Conservation (phyloP, 2,113 vertebrate species). For the Nerophis lumbriciformis region DNA sequence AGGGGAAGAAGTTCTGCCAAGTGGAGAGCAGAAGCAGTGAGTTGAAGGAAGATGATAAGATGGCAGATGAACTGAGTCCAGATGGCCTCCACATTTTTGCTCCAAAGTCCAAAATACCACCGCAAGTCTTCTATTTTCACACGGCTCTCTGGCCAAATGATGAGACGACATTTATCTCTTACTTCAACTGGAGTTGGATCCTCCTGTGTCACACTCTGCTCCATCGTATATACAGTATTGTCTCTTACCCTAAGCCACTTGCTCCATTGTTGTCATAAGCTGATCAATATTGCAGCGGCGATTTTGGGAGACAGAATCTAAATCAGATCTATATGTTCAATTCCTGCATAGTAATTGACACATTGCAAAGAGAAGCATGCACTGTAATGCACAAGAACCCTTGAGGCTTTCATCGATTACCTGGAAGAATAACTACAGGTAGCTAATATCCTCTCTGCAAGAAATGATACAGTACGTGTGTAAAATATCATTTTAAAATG, state of each 20-base stretch:
- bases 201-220: slow-evolving; percentile 5
- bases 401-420: background rate
- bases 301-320: background rate
- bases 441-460: slow-evolving; percentile 7
- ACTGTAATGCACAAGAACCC: slow-evolving; percentile 6
- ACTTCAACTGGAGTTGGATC: slow-evolving; percentile 7
- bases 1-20: slow-evolving; percentile 44
- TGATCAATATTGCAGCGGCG: slow-evolving; percentile 22
- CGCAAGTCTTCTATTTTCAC: slow-evolving; percentile 21
- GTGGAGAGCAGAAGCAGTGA: slow-evolving; percentile 40
- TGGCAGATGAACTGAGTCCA: slow-evolving; percentile 57
- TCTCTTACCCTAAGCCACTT: slow-evolving; percentile 14
- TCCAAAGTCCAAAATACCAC: slow-evolving; percentile 17
- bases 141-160: slow-evolving; percentile 12
- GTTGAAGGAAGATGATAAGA: slow-evolving; percentile 53
- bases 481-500: too few relatives aligned
- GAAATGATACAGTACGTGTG: background rate
- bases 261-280: slow-evolving; percentile 23
- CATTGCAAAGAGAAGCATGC: slow-evolving; percentile 3
- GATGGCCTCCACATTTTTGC: slow-evolving; percentile 53
- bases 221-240: slow-evolving; percentile 5
- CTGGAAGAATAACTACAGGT: slow-evolving; percentile 8
- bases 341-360: slow-evolving; percentile 25
- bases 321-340: slow-evolving; percentile 13
- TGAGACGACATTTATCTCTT: slow-evolving; percentile 17